Evolutionary conservation across 1,140 invertebrate genomes (phyloP), one percentile per base, ranked within the genome.

Genomic region (Lasioglossum albipes): DNA sequence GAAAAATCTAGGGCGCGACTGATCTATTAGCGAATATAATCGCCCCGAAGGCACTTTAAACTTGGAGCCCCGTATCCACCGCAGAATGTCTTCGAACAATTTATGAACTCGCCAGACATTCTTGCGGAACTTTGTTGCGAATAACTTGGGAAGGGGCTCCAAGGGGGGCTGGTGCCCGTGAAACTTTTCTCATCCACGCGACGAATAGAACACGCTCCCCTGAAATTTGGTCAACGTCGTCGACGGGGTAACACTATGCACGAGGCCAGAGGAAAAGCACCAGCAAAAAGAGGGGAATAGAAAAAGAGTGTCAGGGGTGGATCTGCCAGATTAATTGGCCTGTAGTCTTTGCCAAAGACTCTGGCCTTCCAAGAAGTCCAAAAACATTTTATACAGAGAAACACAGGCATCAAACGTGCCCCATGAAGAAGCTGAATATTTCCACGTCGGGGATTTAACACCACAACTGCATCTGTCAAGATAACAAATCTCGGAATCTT

Each of bases 261-360:
- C 6, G 59, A 18, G 13, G 7, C 3, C 20, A 27, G 52, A 18
- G 52, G 13, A 54, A 7, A 7, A 9, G 57, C 18, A 7, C 54
- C 20, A 59, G 10, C 0, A 13, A 31, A 12, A 41, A 1, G 18
- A 16, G n/a, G 22, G 3, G 5, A 7, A 18, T 5, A 9, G 10
- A 59, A 52, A 22, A 71, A 22, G 70, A 31, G 27, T 10, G 4
- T 20, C 16, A 62, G 62, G 70, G 57, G 16, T 45, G 71, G 71
- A 73, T 73, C 57, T 12, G 22, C n/a, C 12, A 61, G 70, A 72
- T 73, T 73, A 73, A 73, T 61, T 59, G 57, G n/a, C 31, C 57
- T 4, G 57, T 20, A 45, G 52, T 54, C 52, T 5, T 16, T 22
- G 7, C 16, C 54, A n/a, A n/a, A 27, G 57, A 20, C 54, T 61